phyloP scores from a whole-genome alignment of 1,140 invertebrate genomes.

The Parasteatoda tepidariorum region DNA sequence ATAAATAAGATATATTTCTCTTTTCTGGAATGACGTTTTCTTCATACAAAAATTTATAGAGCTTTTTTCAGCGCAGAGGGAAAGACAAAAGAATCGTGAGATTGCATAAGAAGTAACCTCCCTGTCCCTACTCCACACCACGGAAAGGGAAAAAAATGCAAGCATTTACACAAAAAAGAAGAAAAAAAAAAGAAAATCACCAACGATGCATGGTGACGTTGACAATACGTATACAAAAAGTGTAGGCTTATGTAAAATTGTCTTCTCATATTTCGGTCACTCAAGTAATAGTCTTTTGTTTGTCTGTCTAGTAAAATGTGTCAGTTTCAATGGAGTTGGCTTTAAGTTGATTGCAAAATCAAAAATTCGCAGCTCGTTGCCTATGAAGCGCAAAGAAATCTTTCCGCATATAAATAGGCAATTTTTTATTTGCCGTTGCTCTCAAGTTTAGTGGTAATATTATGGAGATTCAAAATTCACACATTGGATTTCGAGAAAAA shows the following conservation, averaged over 20 bases:
- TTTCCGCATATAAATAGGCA: no score
- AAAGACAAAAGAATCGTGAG: conserved; percentile 55
- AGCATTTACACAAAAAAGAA: conserved; percentile 20
- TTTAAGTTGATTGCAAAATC: conserved; percentile 10
- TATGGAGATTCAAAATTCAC: no score
- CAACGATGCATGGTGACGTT: conserved; percentile 19
- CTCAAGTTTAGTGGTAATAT: not conserved
- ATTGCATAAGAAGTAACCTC: conserved; percentile 29
- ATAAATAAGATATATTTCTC: conserved; percentile 47
- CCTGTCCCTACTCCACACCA: not conserved
- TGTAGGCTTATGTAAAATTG: conserved; percentile 43
- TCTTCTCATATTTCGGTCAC: conserved; percentile 50
- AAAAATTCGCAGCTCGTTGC: conserved; percentile 11
- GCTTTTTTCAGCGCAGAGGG: conserved; percentile 46
- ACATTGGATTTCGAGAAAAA: not conserved
- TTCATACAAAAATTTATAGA: conserved; percentile 51
- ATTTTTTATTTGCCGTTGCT: not conserved
- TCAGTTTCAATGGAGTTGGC: conserved; percentile 18
- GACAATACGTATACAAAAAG: conserved; percentile 25
- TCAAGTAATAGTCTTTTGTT: conserved; percentile 43
- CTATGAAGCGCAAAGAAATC: not conserved
- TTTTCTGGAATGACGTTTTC: conserved; percentile 52
- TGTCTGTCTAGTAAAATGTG: conserved; percentile 38
- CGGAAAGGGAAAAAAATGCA: not conserved
- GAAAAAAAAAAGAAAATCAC: not conserved